Evolutionary conservation across 2,113 vertebrate genomes (phyloP).

Genomic region (Marmota flaviventris): DNA sequence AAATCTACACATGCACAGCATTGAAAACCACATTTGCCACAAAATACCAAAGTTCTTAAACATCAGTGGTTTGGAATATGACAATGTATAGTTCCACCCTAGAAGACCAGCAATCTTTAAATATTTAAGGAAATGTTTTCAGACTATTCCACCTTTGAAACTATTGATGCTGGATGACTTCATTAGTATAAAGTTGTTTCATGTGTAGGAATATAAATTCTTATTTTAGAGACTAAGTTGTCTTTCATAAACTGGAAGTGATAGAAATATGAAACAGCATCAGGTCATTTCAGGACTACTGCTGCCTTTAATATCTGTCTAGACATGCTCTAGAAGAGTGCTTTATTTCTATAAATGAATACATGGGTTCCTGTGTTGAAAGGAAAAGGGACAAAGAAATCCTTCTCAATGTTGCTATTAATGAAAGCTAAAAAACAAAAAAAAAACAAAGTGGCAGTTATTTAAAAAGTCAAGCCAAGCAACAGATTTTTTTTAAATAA

Average conservation of each 20-base stretch:
- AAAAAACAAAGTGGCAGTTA: not conserved
- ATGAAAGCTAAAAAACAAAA: not conserved
- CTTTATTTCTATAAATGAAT: conserved; percentile 3
- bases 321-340: not conserved
- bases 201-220: conserved; percentile 24
- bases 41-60: conserved; percentile 55
- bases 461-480: not conserved
- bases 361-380: not conserved
- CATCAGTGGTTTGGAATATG: conserved; percentile 56
- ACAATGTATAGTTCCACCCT: not conserved
- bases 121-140: conserved; percentile 10
- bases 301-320: not conserved
- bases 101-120: not conserved
- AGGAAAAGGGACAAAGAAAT: not conserved
- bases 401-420: not conserved
- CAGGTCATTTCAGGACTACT: conserved; percentile 65
- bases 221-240: conserved; percentile 44
- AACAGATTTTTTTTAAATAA: not conserved
- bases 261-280: conserved; percentile 71
- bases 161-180: conserved; percentile 62
- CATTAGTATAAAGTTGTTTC: conserved; percentile 61
- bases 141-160: conserved; percentile 55
- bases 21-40: conserved; percentile 31
- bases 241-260: conserved; percentile 73
- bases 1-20: conserved; percentile 18